A percentile compares a stretch with the other conserved stretches of the same genome.
phyloP scores from a whole-genome alignment of 1,140 invertebrate genomes.

The Heliconius hewitsoni region DNA sequence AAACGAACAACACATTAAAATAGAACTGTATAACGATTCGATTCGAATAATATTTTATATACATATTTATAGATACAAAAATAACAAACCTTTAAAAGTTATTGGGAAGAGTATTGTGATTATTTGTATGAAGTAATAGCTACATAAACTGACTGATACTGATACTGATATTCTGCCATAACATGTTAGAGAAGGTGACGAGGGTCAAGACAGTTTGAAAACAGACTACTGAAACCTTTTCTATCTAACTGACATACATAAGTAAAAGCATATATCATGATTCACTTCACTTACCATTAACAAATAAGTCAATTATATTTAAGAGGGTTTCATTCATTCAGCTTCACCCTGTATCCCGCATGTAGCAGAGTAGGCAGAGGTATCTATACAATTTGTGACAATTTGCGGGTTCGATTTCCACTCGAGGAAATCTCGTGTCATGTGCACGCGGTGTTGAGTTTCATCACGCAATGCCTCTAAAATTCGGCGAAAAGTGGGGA shows the following conservation, averaged over 20 bases:
- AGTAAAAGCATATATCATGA: not conserved
- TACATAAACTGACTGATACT: not conserved
- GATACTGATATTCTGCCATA: not conserved
- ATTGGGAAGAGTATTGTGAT: not conserved
- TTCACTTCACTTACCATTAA: not conserved
- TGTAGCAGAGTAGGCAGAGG: no score
- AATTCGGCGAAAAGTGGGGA: no score
- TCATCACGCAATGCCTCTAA: no score
- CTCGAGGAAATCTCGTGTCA: no score
- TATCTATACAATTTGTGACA: no score
- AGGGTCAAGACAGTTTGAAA: slow-evolving; percentile 11
- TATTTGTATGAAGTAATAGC: not conserved
- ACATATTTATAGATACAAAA: no score
- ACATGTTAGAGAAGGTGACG: slow-evolving; percentile 11
- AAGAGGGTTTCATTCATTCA: no score
- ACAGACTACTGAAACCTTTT: slow-evolving; percentile 4
- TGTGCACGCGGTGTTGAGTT: no score
- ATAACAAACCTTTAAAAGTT: not conserved
- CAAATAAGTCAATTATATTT: not conserved
- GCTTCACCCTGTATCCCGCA: no score
- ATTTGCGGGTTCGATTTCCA: no score
- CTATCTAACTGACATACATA: not conserved
- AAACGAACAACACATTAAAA: not conserved
- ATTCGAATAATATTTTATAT: no score
- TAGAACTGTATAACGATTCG: no score